Evolutionary conservation across 2,797 vertebrate species (phyloP), one percentile per base, ranked within the genome.

Genomic region (Protosalanx chinensis): DNA sequence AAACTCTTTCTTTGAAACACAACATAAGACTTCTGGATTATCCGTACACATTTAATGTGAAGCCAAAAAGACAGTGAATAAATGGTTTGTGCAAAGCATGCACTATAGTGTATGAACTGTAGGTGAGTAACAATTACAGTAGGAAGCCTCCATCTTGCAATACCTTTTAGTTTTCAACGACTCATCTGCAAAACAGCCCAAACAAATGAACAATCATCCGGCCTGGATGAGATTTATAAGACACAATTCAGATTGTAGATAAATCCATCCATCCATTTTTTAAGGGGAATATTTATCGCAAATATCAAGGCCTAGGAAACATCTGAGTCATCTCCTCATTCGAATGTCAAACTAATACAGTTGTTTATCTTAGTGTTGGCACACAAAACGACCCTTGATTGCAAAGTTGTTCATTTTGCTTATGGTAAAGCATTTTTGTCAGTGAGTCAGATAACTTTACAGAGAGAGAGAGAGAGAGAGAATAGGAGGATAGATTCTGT

Each of bases 81-180:
- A n/a, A n/a, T 3, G 51, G 18, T 56, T 68, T 41, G 27, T 20
- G 29, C 5, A 63, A 3, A 64, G 0, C 37, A 49, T 49, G 60
- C 75, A 35, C 58, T 46, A 46, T 46, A 46, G 10, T 12, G 41
- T 46, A 13, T 46, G 41, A 12, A 46, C 41, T 68, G 41, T n/a
- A 8, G 59, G 32, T 67, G 12, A 58, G 51, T 67, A 58, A 72
- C 32, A 57, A 53, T 61, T 64, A 46, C 41, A 46, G 10, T 13
- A 75, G 79, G 75, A 85, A 87, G 81, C 81, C 83, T 84, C 85
- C 82, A 81, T 76, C 66, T 74, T 32, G 64, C 73, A 77, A 16
- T 62, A 82, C 76, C 27, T 53, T 72, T 62, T 32, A 72, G 73
- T 69, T 78, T 41, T 67, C 23, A 64, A 70, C 60, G 29, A 51